A percentile compares a stretch with the other conserved stretches of the same genome.
phyloP scores from a whole-genome alignment of 1,140 invertebrate species.

The Drosophila equinoxialis region DNA sequence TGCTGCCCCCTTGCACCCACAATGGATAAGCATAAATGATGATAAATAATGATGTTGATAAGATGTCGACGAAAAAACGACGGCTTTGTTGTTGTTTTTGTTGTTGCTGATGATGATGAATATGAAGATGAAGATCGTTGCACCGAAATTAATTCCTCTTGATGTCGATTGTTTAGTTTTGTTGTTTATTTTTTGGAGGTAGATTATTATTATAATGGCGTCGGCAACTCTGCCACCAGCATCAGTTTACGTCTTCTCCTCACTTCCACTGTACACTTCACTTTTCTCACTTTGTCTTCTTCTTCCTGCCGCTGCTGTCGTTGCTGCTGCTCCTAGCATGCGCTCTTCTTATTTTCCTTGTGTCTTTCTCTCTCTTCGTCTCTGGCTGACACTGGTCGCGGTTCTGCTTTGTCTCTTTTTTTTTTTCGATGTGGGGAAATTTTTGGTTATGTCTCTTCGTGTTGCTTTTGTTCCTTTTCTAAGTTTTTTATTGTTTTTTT shows the following conservation, averaged over 20 bases:
- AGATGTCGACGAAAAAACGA: constrained; percentile 5
- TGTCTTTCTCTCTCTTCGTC: constrained; percentile 41
- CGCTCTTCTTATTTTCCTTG: constrained; percentile 46
- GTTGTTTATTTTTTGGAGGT: constrained; percentile 1
- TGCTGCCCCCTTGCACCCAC: constrained; percentile 34
- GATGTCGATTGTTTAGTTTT: constrained; percentile 14
- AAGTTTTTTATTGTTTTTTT: constrained; percentile 6
- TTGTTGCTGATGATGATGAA: background rate
- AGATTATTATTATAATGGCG: constrained; percentile 14
- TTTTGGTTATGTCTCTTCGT: constrained; percentile 18
- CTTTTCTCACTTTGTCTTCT: constrained; percentile 22
- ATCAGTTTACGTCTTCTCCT: constrained; percentile 2
- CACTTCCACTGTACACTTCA: constrained; percentile 9
- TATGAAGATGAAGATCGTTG: constrained; percentile 17
- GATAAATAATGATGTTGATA: background rate
- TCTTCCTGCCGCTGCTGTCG: constrained; percentile 20
- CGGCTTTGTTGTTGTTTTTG: too few species aligned
- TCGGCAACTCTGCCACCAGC: constrained; percentile 6
- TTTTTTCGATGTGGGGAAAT: constrained; percentile 22
- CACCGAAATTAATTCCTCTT: background rate
- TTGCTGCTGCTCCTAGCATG: constrained; percentile 53
- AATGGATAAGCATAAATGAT: constrained; percentile 19
- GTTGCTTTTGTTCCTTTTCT: constrained; percentile 4
- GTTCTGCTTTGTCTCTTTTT: constrained; percentile 24
- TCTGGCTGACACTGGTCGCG: constrained; percentile 36